A percentile compares a stretch with the other conserved stretches of the same genome.
Evolutionary conservation across 2,797 vertebrate genomes (phyloP).

Genomic region (Ctenochaetus hawaiiensis): DNA sequence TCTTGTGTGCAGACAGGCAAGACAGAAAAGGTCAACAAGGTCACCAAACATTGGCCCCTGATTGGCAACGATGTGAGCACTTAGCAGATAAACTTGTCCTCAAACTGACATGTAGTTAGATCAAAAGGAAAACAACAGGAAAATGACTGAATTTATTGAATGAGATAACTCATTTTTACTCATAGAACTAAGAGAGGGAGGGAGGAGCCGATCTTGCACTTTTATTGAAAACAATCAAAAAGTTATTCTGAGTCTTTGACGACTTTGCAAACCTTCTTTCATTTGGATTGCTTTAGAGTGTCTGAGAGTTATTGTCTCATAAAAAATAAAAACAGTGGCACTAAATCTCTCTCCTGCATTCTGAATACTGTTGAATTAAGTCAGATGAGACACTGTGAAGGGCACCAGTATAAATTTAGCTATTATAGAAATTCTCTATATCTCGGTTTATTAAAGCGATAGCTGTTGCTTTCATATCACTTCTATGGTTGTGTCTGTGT

Average conservation of each 20-base stretch:
- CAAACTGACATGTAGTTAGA: not conserved
- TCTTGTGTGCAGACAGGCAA: conserved; percentile 20
- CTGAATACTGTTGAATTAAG: not conserved
- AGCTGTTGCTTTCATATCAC: not conserved
- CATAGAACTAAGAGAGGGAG: not conserved
- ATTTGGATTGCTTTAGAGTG: not conserved
- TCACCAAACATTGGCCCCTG: conserved; percentile 2
- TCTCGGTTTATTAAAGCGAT: conserved; percentile 7
- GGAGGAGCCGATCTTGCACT: not conserved
- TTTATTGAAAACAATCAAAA: conserved; percentile 20
- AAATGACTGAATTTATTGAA: conserved; percentile 6
- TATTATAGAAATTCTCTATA: not conserved
- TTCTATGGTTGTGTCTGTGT: not conserved
- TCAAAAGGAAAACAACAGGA: not conserved
- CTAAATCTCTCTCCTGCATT: not conserved
- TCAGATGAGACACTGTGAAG: not conserved
- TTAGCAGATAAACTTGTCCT: conserved; percentile 3
- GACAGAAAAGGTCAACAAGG: conserved; percentile 39
- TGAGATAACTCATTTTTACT: not conserved
- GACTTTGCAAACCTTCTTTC: conserved; percentile 1
- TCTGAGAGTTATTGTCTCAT: not conserved
- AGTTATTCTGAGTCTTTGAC: conserved; percentile 3
- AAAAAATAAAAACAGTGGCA: not conserved
- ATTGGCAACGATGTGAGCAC: not conserved
- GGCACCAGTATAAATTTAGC: no score